phyloP scores from a whole-genome alignment of 2,113 vertebrate genomes.

The Myocastor coypus region DNA sequence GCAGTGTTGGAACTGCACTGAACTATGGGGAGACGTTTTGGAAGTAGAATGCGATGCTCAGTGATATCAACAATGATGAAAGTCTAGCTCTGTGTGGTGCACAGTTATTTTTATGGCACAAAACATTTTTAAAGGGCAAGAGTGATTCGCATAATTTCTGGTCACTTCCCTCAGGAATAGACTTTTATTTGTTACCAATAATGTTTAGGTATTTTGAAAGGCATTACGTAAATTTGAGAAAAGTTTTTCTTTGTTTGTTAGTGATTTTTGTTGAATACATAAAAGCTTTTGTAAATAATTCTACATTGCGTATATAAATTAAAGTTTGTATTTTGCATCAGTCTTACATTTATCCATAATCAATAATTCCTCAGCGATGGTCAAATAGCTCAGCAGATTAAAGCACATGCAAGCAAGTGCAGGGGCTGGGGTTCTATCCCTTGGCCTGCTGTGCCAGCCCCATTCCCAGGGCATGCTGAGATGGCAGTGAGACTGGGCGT shows the following conservation, averaged over 20 bases:
- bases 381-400: too few relatives aligned
- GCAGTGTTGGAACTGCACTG: neutral
- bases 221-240: conserved; percentile 8
- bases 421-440: too few relatives aligned
- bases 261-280: conserved; percentile 17
- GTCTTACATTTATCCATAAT: conserved; percentile 18
- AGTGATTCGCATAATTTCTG: conserved; percentile 50
- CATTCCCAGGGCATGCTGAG: too few relatives aligned
- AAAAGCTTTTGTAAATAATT: conserved; percentile 28
- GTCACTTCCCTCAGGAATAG: conserved; percentile 41
- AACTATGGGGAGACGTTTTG: neutral
- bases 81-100: neutral
- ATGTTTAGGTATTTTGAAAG: conserved; percentile 55
- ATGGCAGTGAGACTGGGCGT: too few relatives aligned
- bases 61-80: conserved; percentile 44
- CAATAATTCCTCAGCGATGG: neutral
- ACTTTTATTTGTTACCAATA: conserved; percentile 31
- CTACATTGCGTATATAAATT: neutral
- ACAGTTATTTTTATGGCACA: conserved; percentile 43
- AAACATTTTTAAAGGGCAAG: conserved; percentile 55
- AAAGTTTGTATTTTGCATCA: conserved; percentile 4
- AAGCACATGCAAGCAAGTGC: too few relatives aligned
- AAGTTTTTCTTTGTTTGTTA: conserved; percentile 33
- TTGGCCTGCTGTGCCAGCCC: too few relatives aligned
- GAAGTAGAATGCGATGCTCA: neutral